These are phyloP conservation scores for Drosophila malerkotliana DNA, from an alignment of 1,140 invertebrate genomes.

Conservation along the genomic window DNA sequence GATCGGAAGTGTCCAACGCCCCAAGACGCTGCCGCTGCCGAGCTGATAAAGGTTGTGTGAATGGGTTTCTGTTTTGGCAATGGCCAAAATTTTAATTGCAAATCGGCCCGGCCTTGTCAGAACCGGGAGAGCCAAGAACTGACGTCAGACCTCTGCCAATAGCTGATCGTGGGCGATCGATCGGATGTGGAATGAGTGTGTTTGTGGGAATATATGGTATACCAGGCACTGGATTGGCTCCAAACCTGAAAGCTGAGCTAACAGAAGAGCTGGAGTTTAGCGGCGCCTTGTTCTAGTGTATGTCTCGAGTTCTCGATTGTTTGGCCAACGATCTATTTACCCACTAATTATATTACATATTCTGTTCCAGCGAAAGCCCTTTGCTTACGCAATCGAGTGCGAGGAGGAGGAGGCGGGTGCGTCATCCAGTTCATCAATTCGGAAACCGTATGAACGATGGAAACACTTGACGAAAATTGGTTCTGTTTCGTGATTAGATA, in stretches of 20 bases:
- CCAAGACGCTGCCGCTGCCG: neutral
- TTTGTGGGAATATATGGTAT: conserved; percentile 2
- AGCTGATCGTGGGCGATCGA: conserved; percentile 11
- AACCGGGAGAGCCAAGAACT: conserved; percentile 25
- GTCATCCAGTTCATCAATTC: conserved; percentile 29
- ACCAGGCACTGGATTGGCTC: conserved; percentile 9
- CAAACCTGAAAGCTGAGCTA: conserved; percentile 37
- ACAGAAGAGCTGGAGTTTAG: conserved; percentile 12
- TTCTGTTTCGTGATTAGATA: conserved; percentile 62
- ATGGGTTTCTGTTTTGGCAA: conserved; percentile 59
- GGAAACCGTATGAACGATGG: conserved; percentile 1
- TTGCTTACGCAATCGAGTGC: conserved; percentile 30
- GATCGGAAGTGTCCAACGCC: conserved; percentile 73
- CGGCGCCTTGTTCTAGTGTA: conserved; percentile 29
- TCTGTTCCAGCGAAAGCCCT: conserved; percentile 19
- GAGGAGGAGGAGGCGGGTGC: neutral
- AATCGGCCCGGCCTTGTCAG: conserved; percentile 48
- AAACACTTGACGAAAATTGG: conserved; percentile 31
- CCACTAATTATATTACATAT: conserved; percentile 42
- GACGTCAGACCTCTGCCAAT: conserved; percentile 56
- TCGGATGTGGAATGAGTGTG: neutral
- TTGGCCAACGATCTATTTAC: conserved; percentile 43
- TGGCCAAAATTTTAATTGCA: conserved; percentile 74
- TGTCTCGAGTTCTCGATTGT: conserved; percentile 48
- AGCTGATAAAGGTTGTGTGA: conserved; percentile 66